phyloP scores from a whole-genome alignment of 2,888 invertebrate species.

The Metalampra italica region DNA sequence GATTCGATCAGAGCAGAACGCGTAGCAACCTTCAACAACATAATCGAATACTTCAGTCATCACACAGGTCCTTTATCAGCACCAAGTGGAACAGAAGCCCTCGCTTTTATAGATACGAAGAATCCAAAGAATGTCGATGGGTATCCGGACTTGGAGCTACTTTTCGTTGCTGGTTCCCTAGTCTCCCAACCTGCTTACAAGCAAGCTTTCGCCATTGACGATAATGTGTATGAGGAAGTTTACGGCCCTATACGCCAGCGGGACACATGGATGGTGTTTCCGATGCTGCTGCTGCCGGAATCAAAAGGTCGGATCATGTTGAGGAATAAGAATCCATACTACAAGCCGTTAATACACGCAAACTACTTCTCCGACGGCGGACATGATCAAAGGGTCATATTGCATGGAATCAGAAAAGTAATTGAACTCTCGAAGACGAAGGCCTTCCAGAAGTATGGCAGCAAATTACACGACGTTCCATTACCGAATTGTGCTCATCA shows the following conservation, averaged over 20 bases:
- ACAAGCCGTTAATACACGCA: slow-evolving; percentile 80
- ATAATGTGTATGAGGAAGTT: slow-evolving; percentile 59
- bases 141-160: slow-evolving; percentile 79
- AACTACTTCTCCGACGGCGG: slow-evolving; percentile 81
- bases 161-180: slow-evolving; percentile 75
- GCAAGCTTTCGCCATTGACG: slow-evolving; percentile 51
- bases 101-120: slow-evolving; percentile 77
- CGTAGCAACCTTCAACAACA: slow-evolving; percentile 54
- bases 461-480: slow-evolving; percentile 69
- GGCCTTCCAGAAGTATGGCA: slow-evolving; percentile 72
- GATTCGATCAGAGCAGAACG: slow-evolving; percentile 80
- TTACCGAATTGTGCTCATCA: slow-evolving; percentile 77
- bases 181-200: slow-evolving; percentile 51
- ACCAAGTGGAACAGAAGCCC: slow-evolving; percentile 60
- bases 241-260: slow-evolving; percentile 54
- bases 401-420: slow-evolving; percentile 63
- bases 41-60: slow-evolving; percentile 74
- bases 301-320: slow-evolving; percentile 80
- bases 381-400: slow-evolving; percentile 73
- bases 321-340: slow-evolving; percentile 81
- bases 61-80: slow-evolving; percentile 60
- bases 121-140: slow-evolving; percentile 53
- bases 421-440: slow-evolving; percentile 66
- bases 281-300: slow-evolving; percentile 81
- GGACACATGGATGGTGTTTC: slow-evolving; percentile 76